Conservation (phyloP, 2,888 invertebrate species). For the Leptinotarsa haldemani region DNA sequence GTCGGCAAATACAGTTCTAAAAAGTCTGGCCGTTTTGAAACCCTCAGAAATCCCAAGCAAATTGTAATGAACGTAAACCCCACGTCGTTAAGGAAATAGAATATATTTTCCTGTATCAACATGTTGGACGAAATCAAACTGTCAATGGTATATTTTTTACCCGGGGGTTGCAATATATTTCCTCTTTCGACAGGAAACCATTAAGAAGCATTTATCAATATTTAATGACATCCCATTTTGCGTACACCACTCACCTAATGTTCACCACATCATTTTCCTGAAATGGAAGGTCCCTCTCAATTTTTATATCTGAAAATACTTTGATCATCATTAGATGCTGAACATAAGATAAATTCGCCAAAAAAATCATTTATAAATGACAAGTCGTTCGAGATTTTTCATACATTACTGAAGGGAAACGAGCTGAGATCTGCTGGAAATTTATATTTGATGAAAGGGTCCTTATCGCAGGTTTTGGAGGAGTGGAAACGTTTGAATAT, state of each 20-base stretch:
- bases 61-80: background rate
- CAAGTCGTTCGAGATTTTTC: conserved; percentile 21
- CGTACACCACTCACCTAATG: conserved; percentile 36
- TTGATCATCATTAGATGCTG: conserved; percentile 33
- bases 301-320: conserved; percentile 27
- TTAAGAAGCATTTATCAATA: conserved; percentile 44
- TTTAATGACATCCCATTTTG: conserved; percentile 42
- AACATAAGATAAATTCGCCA: conserved; percentile 29
- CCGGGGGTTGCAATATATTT: conserved; percentile 33
- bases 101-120: conserved; percentile 7
- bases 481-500: conserved; percentile 20
- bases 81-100: conserved; percentile 13
- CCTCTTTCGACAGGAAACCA: conserved; percentile 34
- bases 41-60: background rate
- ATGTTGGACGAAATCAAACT: conserved; percentile 24
- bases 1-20: too few species aligned
- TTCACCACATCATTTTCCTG: conserved; percentile 29
- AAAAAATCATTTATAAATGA: conserved; percentile 29
- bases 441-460: conserved; percentile 25
- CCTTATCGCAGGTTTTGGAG: conserved; percentile 19
- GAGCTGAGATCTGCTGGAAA: conserved; percentile 19
- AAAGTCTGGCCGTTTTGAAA: too few species aligned
- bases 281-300: conserved; percentile 30
- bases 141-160: conserved; percentile 26
- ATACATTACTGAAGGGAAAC: conserved; percentile 26